These are phyloP conservation scores for Hydrochoerus hydrochaeris DNA, from an alignment of 2,113 vertebrate species.

Conservation along the genomic window DNA sequence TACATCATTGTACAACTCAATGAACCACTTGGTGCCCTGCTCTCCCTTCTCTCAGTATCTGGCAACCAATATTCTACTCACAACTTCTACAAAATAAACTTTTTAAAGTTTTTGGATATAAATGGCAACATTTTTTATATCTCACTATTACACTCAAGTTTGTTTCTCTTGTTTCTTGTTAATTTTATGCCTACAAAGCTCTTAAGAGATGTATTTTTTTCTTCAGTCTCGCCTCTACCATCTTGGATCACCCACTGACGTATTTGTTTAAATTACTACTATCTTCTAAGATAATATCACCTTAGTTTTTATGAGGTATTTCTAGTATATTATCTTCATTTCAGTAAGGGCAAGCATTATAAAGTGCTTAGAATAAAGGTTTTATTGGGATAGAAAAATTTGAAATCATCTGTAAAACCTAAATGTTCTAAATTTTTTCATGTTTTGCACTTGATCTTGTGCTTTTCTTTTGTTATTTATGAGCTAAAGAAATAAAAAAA, in stretches of 20 bases:
- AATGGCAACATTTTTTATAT: background rate
- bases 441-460: background rate
- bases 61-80: background rate
- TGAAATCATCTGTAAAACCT: rapidly evolving
- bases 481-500: background rate
- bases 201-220: background rate
- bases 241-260: background rate
- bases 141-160: background rate
- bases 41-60: background rate
- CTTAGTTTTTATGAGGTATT: background rate
- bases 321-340: background rate
- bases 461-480: background rate
- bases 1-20: background rate
- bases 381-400: background rate
- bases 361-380: background rate
- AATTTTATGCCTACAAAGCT: background rate
- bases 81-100: background rate
- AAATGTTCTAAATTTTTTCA: background rate
- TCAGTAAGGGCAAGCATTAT: background rate
- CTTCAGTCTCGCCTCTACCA: background rate
- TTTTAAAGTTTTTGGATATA: background rate
- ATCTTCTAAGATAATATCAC: background rate
- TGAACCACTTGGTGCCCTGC: background rate
- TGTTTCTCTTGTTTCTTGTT: background rate
- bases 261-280: background rate